These are phyloP conservation scores for Horisme vitalbata DNA, from an alignment of 2,888 invertebrate genomes.

Conservation along the genomic window DNA sequence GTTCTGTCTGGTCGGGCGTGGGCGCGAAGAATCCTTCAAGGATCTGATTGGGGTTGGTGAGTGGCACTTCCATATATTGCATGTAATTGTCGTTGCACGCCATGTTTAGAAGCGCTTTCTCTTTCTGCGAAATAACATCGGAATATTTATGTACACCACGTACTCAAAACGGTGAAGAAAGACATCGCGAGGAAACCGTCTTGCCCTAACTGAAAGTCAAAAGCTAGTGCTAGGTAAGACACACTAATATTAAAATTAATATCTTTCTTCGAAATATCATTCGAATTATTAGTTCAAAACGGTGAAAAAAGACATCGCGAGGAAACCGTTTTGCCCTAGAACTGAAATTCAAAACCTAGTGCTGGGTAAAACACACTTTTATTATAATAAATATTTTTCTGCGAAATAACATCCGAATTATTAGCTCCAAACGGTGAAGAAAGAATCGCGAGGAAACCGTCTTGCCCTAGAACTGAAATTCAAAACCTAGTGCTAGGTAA, in stretches of 20 bases:
- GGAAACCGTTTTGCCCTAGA: no score
- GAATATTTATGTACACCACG: no score
- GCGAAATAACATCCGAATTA: neutral
- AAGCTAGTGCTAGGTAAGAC: no score
- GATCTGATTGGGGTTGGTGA: constrained; percentile 49
- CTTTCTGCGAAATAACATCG: constrained; percentile 47
- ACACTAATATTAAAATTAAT: neutral
- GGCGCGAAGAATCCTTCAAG: constrained; percentile 65
- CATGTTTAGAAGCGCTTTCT: constrained; percentile 49
- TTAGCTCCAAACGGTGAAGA: no score
- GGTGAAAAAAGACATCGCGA: no score
- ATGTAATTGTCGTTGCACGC: constrained; percentile 54
- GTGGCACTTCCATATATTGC: constrained; percentile 65
- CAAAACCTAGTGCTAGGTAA: neutral
- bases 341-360: neutral
- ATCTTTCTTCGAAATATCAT: neutral
- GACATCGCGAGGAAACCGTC: no score
- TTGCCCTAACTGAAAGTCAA: neutral
- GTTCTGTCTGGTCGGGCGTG: constrained; percentile 36
- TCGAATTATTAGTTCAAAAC: no score
- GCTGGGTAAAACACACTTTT: no score
- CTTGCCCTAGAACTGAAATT: neutral
- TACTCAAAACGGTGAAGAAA: no score
- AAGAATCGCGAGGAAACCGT: no score
- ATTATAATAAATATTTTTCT: neutral